Evolutionary conservation across 2,113 vertebrate species (phyloP), one percentile per base, ranked within the genome.

Genomic region (Panthera uncia): DNA sequence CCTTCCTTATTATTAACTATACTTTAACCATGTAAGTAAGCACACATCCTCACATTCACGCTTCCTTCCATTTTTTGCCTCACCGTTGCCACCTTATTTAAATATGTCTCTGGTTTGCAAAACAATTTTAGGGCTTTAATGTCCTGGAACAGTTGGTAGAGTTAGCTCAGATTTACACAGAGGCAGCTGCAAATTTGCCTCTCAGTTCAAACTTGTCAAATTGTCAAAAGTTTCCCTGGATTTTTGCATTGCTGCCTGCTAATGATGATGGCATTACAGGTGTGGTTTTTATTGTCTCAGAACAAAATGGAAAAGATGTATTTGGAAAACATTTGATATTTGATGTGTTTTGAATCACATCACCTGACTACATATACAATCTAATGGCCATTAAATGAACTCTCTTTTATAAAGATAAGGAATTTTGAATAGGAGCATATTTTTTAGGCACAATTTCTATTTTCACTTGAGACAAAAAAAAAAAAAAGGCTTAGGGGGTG

Each of bases 141-240:
- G 78, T 93, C 80, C 86, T 97, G n/a, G 71, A 96, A 97, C 14
- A 93, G 66, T 97, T 38, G 71, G 89, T 57, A 66, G 69, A 85
- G 33, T 89, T 97, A 95, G 76, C 87, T 98, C 61, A 76, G 87
- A 96, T 91, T 97, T 98, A 97, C 66, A 94, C 73, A 97, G 71
- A 95, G 57, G 81, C 85, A 95, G 90, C 80, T 97, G 76, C 25
- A 97, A 97, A 97, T 95, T 98, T 97, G 97, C 48, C 76, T 97
- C 69, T 94, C 92, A 91, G 81, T 97, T 96, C 92, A 96, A 97
- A 97, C 95, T 97, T 98, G 96, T 98, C 97, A 98, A 96, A 93
- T 90, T 98, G 73, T 98, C 84, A 96, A 87, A 98, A 96, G 18
- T 89, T 93, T 93, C 90, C 87, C 69, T 80, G 73, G 50, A 96